Evolutionary conservation across 2,113 vertebrate genomes (phyloP).

Genomic region (Poeciliopsis prolifica): DNA sequence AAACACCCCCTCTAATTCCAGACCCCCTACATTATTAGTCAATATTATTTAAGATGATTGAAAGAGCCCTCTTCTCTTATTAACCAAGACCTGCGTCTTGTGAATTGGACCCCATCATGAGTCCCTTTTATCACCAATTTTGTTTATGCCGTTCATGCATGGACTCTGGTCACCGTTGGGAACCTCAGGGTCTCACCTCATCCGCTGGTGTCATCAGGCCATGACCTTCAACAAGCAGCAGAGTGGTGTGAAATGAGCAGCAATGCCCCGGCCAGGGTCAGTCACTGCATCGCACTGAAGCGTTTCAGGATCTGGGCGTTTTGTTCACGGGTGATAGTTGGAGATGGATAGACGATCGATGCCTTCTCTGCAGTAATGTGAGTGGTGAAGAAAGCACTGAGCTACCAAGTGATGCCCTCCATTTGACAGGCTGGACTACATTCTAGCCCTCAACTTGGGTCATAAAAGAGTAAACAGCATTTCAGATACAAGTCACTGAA

Average conservation of each 20-base stretch:
- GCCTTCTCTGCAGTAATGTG: not conserved
- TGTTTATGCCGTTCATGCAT: not conserved
- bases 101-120: not conserved
- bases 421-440: not conserved
- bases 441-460: not conserved
- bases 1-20: not conserved
- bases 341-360: not conserved
- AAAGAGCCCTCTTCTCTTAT: not conserved
- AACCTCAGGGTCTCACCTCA: not conserved
- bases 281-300: not conserved
- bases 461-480: not conserved
- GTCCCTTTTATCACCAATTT: too few relatives aligned
- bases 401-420: not conserved
- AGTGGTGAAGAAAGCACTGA: not conserved
- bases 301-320: not conserved
- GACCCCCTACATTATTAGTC: not conserved
- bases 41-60: not conserved
- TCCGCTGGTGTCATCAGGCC: not conserved
- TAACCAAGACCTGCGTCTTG: not conserved
- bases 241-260: not conserved
- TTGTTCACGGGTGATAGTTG: not conserved
- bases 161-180: not conserved
- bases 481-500: not conserved
- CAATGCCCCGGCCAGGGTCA: not conserved
- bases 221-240: not conserved